Conservation (phyloP, 1,140 invertebrate species). For the Philaenus spumarius region DNA sequence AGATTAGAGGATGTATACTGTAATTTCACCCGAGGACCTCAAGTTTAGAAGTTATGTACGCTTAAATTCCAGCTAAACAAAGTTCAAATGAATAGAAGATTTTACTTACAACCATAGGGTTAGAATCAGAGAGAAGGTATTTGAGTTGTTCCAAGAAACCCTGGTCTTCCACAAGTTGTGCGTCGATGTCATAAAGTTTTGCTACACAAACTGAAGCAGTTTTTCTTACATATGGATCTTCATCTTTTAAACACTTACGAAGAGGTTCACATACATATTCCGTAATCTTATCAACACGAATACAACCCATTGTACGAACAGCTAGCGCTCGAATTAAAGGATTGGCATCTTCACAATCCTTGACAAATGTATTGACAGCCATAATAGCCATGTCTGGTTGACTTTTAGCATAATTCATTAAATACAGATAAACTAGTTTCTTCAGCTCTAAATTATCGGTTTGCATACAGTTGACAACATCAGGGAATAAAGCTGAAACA, state of each 20-base stretch:
- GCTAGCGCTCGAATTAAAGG: constrained; percentile 96
- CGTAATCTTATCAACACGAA: constrained; percentile 99
- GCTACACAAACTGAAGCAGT: constrained; percentile 99
- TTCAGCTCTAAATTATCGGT: constrained; percentile 99
- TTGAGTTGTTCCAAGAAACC: constrained; percentile 97
- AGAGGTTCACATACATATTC: constrained; percentile 99
- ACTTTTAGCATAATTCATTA: constrained; percentile 99
- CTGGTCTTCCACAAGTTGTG: constrained; percentile 94
- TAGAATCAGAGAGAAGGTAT: constrained; percentile 95
- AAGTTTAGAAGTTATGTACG: too few species aligned
- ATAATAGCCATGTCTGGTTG: constrained; percentile 99
- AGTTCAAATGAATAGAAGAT: neutral
- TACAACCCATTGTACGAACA: constrained; percentile 99
- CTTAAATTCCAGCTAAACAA: too few species aligned
- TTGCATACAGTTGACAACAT: constrained; percentile 99
- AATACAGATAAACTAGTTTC: constrained; percentile 97
- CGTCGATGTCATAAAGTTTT: constrained; percentile 98
- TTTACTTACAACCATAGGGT: constrained; percentile 85
- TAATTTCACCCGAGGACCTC: too few species aligned
- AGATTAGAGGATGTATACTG: too few species aligned
- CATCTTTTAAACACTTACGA: constrained; percentile 96
- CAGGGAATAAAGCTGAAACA: constrained; percentile 93
- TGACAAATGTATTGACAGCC: constrained; percentile 99
- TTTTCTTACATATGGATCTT: constrained; percentile 99
- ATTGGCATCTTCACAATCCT: constrained; percentile 99